phyloP scores from a whole-genome alignment of 2,113 vertebrate species.

The Chascanopsetta lugubris region DNA sequence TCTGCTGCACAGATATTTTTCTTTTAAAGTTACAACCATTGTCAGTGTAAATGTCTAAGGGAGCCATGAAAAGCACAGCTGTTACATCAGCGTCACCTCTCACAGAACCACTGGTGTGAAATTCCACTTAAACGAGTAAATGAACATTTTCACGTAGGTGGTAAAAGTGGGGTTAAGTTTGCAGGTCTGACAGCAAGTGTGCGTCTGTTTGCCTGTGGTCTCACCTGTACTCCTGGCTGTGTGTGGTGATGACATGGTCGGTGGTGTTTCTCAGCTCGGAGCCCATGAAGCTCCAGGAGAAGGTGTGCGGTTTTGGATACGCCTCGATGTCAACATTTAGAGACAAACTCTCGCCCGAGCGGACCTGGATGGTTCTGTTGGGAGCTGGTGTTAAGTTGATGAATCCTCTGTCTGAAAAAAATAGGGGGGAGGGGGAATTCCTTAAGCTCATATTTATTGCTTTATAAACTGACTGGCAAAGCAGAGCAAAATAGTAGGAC shows the following conservation, averaged over 20 bases:
- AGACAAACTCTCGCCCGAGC: conserved; percentile 89
- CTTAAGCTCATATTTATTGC: not conserved
- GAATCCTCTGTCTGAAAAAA: conserved; percentile 88
- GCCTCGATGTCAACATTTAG: conserved; percentile 87
- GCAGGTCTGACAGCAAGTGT: not conserved
- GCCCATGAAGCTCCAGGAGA: conserved; percentile 89
- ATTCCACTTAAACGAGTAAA: conserved; percentile 48
- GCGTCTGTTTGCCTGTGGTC: not conserved
- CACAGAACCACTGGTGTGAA: conserved; percentile 27
- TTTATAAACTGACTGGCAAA: not conserved
- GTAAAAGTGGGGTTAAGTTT: not conserved
- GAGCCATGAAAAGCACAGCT: not conserved
- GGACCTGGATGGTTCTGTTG: conserved; percentile 88
- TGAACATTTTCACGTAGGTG: conserved; percentile 24
- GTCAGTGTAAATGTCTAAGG: conserved; percentile 32
- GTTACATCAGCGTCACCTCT: not conserved
- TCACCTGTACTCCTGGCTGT: conserved; percentile 73
- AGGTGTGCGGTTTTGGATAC: conserved; percentile 84
- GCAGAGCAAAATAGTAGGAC: not conserved
- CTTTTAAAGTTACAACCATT: conserved; percentile 4
- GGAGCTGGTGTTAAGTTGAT: conserved; percentile 80
- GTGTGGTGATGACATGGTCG: conserved; percentile 86
- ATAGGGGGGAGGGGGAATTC: conserved; percentile 4
- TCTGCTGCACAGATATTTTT: conserved; percentile 9
- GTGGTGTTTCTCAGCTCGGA: conserved; percentile 86